These are phyloP conservation scores for Eristalinus aeneus DNA, from an alignment of 2,888 invertebrate genomes.

Conservation along the genomic window DNA sequence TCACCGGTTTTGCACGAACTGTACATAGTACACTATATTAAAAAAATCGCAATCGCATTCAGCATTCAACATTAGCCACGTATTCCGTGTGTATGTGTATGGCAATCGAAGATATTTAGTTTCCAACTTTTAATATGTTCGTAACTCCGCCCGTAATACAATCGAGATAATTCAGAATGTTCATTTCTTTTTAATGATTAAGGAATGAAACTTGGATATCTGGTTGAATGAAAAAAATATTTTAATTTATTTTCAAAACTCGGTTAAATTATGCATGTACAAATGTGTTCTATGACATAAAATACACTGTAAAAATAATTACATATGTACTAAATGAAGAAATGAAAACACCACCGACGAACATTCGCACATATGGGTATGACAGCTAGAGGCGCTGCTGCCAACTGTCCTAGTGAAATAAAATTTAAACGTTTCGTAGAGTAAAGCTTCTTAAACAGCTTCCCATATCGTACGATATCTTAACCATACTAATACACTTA, in stretches of 20 bases:
- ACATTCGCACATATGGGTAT: neutral
- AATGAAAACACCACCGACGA: slow-evolving; percentile 15
- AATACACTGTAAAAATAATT: neutral
- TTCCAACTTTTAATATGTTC: neutral
- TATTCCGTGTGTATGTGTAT: slow-evolving; percentile 24
- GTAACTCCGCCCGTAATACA: neutral
- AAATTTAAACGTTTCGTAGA: neutral
- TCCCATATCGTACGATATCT: neutral
- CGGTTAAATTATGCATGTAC: neutral
- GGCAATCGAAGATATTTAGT: neutral
- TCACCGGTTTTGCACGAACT: slow-evolving; percentile 37
- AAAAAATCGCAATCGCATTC: slow-evolving; percentile 17
- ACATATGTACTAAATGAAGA: neutral
- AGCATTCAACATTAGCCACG: slow-evolving; percentile 39
- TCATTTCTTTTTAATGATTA: neutral
- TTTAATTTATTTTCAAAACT: neutral
- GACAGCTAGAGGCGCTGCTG: neutral
- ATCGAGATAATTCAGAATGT: neutral
- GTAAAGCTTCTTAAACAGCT: neutral
- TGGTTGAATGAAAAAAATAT: neutral
- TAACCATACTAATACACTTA: too few species aligned
- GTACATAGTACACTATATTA: slow-evolving; percentile 14
- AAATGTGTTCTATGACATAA: neutral
- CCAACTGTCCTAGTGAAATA: neutral
- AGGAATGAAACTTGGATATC: neutral